These are phyloP conservation scores for Ibidorhyncha struthersii DNA, from an alignment of 2,113 vertebrate genomes.

Conservation along the genomic window DNA sequence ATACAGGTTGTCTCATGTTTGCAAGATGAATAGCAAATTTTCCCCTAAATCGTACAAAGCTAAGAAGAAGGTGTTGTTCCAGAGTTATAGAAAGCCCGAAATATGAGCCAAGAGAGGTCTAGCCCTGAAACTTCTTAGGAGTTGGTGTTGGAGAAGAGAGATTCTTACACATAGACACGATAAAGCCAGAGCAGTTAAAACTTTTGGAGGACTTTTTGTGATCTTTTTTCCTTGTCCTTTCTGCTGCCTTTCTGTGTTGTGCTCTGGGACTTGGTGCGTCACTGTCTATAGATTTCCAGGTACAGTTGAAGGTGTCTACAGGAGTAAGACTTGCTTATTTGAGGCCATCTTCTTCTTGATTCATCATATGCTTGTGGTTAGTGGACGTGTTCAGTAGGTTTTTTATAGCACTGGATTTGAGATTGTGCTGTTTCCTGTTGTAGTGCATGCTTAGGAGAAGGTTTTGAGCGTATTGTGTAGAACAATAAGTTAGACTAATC, in stretches of 20 bases:
- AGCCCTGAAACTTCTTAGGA: not conserved
- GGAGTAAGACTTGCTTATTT: not conserved
- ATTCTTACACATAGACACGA: not conserved
- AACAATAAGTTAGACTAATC: not conserved
- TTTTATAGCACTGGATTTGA: not conserved
- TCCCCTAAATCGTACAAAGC: not conserved
- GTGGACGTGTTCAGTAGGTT: not conserved
- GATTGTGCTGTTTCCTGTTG: not conserved
- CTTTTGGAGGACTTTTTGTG: not conserved
- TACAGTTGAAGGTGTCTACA: not conserved
- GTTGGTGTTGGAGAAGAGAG: fast-evolving
- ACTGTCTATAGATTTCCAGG: not conserved
- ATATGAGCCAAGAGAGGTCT: not conserved
- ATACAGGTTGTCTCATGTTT: not conserved
- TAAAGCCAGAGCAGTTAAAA: not conserved
- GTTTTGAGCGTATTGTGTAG: not conserved
- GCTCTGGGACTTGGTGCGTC: not conserved
- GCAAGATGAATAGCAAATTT: not conserved
- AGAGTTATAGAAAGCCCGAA: not conserved
- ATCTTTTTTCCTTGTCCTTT: not conserved
- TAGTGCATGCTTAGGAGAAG: not conserved
- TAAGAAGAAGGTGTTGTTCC: not conserved
- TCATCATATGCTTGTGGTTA: not conserved
- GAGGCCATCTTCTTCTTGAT: not conserved
- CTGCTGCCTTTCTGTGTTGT: not conserved